Percentiles rank a stretch among this genome's conserved stretches.
phyloP scores from a whole-genome alignment of 2,888 invertebrate genomes.

The Peribatodes rhomboidaria region DNA sequence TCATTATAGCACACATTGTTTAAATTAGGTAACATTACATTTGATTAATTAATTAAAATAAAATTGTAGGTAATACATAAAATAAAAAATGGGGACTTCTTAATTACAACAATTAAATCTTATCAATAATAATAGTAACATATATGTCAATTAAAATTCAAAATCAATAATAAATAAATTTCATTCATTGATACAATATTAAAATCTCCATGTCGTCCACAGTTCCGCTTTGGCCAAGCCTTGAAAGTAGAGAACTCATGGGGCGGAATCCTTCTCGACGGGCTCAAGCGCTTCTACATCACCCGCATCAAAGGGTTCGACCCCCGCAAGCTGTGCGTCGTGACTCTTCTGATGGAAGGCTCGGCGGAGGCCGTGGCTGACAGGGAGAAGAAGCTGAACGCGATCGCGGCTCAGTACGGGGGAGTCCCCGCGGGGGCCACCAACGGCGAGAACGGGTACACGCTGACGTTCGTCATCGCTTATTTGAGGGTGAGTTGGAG shows the following conservation, averaged over 20 bases:
- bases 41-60: too few species aligned
- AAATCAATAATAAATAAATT: too few species aligned
- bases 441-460: conserved; percentile 98
- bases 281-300: conserved; percentile 94
- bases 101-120: too few species aligned
- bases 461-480: conserved; percentile 98
- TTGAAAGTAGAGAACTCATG: conserved; percentile 88
- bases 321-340: conserved; percentile 93
- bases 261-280: conserved; percentile 90
- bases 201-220: conserved; percentile 27
- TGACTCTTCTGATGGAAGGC: conserved; percentile 97
- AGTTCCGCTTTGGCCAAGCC: conserved; percentile 97
- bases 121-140: too few species aligned
- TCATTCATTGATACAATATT: too few species aligned
- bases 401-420: conserved; percentile 90
- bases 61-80: too few species aligned
- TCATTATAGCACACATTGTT: too few species aligned
- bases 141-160: too few species aligned
- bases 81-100: too few species aligned
- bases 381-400: conserved; percentile 88
- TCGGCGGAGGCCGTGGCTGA: conserved; percentile 89
- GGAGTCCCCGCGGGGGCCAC: conserved; percentile 97
- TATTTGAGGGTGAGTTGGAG: conserved; percentile 93
- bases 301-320: conserved; percentile 95
- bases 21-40: too few species aligned